Conservation (phyloP, 2,888 invertebrate genomes). For the Parapristionchus giblindavisi region DNA sequence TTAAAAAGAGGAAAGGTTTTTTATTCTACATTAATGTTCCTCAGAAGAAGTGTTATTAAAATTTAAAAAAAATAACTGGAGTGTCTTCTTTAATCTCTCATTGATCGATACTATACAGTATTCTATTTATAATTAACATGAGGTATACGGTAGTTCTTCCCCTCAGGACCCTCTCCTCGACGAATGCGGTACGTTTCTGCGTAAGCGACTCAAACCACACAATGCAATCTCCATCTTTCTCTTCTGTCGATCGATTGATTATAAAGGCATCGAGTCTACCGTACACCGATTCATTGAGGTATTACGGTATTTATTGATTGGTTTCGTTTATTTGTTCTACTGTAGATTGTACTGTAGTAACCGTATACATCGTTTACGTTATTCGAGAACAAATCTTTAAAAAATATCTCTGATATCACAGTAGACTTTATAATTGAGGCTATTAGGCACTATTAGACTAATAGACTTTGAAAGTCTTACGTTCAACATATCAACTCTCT, state of each 20-base stretch:
- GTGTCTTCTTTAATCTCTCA: not conserved
- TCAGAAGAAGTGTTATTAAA: too few species aligned
- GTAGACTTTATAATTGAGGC: too few species aligned
- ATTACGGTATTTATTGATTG: not conserved
- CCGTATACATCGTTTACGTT: too few species aligned
- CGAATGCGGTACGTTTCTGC: constrained; percentile 84
- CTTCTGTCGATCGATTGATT: constrained; percentile 45
- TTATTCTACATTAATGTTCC: too few species aligned
- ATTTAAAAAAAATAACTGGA: not conserved
- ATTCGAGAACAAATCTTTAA: too few species aligned
- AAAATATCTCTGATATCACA: too few species aligned
- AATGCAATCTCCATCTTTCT: constrained; percentile 49
- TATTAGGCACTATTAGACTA: too few species aligned
- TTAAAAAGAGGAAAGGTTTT: too few species aligned
- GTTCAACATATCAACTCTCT: too few species aligned
- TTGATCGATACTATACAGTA: not conserved
- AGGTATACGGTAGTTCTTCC: not conserved
- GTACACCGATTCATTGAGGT: constrained; percentile 16
- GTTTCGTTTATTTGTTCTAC: not conserved
- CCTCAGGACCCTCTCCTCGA: constrained; percentile 78
- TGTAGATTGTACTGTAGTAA: too few species aligned
- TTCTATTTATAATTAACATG: not conserved
- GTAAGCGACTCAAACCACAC: constrained; percentile 71
- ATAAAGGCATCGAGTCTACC: not conserved
- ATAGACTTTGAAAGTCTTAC: too few species aligned